Conservation (phyloP, 2,888 invertebrate genomes). For the Nezara viridula region DNA sequence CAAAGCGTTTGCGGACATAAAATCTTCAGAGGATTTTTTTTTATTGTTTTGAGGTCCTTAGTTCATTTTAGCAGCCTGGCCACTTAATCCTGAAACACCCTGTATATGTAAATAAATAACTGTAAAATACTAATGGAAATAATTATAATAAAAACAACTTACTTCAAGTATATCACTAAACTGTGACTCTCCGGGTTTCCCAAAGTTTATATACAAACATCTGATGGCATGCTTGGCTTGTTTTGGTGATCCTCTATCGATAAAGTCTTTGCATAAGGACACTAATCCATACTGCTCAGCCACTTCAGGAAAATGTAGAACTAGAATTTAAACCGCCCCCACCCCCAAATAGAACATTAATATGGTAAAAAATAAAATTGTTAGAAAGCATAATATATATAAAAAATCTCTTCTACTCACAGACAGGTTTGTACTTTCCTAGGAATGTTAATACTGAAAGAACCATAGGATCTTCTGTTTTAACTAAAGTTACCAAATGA, state of each 20-base stretch:
- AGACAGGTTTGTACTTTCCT: slow-evolving; percentile 87
- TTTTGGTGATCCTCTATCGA: slow-evolving; percentile 90
- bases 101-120: too few relatives aligned
- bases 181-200: slow-evolving; percentile 76
- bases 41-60: too few relatives aligned
- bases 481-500: slow-evolving; percentile 82
- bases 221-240: slow-evolving; percentile 97
- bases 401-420: slow-evolving; percentile 71
- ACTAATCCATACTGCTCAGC: slow-evolving; percentile 82
- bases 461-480: slow-evolving; percentile 85
- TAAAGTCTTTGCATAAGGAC: slow-evolving; percentile 89
- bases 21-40: too few relatives aligned
- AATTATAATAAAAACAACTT: slow-evolving; percentile 60
- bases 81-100: too few relatives aligned
- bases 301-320: slow-evolving; percentile 79
- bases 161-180: slow-evolving; percentile 87
- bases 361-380: background rate
- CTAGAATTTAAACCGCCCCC: slow-evolving; percentile 70
- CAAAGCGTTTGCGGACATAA: too few relatives aligned
- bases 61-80: too few relatives aligned
- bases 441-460: slow-evolving; percentile 88
- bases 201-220: slow-evolving; percentile 89
- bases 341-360: slow-evolving; percentile 11
- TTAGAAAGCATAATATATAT: background rate
- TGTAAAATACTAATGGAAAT: too few relatives aligned